These are phyloP conservation scores for Synanthedon andrenaeformis DNA, from an alignment of 2,888 invertebrate genomes.

Conservation along the genomic window DNA sequence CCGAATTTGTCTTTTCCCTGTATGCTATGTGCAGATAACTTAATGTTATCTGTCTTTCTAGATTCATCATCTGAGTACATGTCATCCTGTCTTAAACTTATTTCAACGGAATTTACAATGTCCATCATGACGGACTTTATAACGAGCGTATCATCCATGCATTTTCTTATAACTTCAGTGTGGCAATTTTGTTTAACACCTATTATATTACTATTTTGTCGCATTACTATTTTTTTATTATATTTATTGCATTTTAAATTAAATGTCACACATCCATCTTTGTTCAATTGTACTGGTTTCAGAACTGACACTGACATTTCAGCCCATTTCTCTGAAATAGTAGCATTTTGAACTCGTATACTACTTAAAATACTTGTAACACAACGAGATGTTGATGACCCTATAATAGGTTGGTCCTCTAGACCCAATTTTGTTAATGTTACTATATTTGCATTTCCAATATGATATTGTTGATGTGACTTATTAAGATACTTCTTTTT, in stretches of 20 bases:
- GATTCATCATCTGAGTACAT: slow-evolving; percentile 42
- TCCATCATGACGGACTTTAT: slow-evolving; percentile 52
- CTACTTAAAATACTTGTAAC: slow-evolving; percentile 49
- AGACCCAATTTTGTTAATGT: slow-evolving; percentile 60
- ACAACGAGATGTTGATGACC: slow-evolving; percentile 49
- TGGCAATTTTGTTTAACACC: background rate
- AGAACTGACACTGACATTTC: slow-evolving; percentile 69
- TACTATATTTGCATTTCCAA: slow-evolving; percentile 54
- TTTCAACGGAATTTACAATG: slow-evolving; percentile 72
- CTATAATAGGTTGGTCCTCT: slow-evolving; percentile 55
- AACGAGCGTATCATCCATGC: slow-evolving; percentile 10
- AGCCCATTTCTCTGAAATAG: slow-evolving; percentile 59
- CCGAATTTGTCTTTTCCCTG: slow-evolving; percentile 40
- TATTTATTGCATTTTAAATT: slow-evolving; percentile 69
- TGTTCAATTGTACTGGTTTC: slow-evolving; percentile 23
- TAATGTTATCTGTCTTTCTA: slow-evolving; percentile 21
- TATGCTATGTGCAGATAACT: slow-evolving; percentile 5
- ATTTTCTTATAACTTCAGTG: slow-evolving; percentile 4
- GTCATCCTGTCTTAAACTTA: slow-evolving; percentile 67
- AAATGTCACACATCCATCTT: slow-evolving; percentile 55
- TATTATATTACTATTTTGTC: slow-evolving; percentile 16
- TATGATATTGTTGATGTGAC: slow-evolving; percentile 46
- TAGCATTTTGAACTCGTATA: slow-evolving; percentile 38
- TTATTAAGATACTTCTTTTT: slow-evolving; percentile 56
- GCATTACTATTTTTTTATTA: slow-evolving; percentile 69